Percentiles rank a stretch among this genome's conserved stretches.
Conservation (phyloP, 2,888 invertebrate genomes). For the Furcula furcula region DNA sequence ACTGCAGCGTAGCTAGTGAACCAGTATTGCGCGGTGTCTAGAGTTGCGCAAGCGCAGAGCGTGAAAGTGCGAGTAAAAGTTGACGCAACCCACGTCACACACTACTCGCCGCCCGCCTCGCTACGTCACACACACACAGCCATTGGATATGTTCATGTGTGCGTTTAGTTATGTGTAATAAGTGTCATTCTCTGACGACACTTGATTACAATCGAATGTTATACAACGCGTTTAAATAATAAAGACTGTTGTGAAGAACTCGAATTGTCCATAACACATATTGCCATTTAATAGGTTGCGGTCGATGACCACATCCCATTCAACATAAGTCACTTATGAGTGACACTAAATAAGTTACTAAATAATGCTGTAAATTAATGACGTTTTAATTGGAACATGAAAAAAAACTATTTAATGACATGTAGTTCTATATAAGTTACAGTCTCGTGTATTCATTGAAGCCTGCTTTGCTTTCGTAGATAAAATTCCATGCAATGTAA, state of each 20-base stretch:
- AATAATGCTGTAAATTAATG: background rate
- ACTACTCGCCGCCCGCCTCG: constrained; percentile 34
- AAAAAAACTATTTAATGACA: background rate
- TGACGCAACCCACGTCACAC: constrained; percentile 78
- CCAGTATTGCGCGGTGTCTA: constrained; percentile 61
- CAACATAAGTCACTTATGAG: background rate
- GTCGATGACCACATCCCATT: constrained; percentile 4
- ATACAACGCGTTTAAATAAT: constrained; percentile 57
- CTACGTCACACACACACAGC: constrained; percentile 47
- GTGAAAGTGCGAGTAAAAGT: constrained; percentile 82
- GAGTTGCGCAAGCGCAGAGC: constrained; percentile 74
- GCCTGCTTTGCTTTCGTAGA: background rate
- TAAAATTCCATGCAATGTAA: no score
- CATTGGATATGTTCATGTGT: constrained; percentile 2
- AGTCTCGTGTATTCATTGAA: background rate
- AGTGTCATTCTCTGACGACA: constrained; percentile 61
- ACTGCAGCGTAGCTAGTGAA: constrained; percentile 54
- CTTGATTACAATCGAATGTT: constrained; percentile 64
- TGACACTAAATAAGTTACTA: background rate
- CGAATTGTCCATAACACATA: constrained; percentile 24
- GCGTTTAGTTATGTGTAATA: constrained; percentile 31
- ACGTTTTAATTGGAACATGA: background rate
- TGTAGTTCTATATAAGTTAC: background rate
- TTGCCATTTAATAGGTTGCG: constrained; percentile 21
- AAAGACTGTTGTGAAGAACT: constrained; percentile 36